Base-by-base conservation (phyloP, 2,113 vertebrate species). In the Corapipo altera region DNA sequence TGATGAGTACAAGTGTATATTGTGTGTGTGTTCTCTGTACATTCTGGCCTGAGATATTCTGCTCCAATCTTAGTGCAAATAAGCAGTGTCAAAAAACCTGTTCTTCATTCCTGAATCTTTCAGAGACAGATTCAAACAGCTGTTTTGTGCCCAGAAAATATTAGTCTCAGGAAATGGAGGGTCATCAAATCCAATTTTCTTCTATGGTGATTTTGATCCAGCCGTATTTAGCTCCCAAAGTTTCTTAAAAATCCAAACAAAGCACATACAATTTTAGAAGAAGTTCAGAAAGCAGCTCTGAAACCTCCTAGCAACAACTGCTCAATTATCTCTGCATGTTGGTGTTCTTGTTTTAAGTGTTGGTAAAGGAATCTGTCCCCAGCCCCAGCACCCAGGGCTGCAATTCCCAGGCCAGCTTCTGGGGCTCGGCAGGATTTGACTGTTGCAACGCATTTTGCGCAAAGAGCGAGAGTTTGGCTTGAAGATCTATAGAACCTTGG, bases 261-360 rank as follows among this genome's bases (percentile, higher is more conserved):
- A 93, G 76, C 69, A 46, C 61, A 32, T 33, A 49, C 75, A 28
- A 32, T 11, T 78, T 54, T 22, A 92, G 52, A 19, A 94, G 79
- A 72, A 72, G 69, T 87, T 80, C 49, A 92, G 72, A 61, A 78
- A 93, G 73, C 85, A 46, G 76, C 83, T 93, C 86, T 57, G 85
- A 75, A 92, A 65, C 88, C 65, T 93, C 83, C 79, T 89, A 96
- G 93, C 90, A 94, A 61, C 55, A 80, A 20, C 51, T 91, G 83
- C 88, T 74, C 81, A 46, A 43, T 72, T 73, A 89, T 79, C 91
- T 91, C 65, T 92, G 83, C 93, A 94, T 95, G 95, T 32, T 72
- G 69, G 61, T 75, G 88, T 8, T 94, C 35, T 64, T 66, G 67
- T 78, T 96, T 51, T 8, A 72, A 69, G 79, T 73, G 11, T 12